Percentiles rank a stretch among this genome's conserved stretches.
Evolutionary conservation across 2,888 invertebrate species (phyloP).

Genomic region (Graphium colonna): DNA sequence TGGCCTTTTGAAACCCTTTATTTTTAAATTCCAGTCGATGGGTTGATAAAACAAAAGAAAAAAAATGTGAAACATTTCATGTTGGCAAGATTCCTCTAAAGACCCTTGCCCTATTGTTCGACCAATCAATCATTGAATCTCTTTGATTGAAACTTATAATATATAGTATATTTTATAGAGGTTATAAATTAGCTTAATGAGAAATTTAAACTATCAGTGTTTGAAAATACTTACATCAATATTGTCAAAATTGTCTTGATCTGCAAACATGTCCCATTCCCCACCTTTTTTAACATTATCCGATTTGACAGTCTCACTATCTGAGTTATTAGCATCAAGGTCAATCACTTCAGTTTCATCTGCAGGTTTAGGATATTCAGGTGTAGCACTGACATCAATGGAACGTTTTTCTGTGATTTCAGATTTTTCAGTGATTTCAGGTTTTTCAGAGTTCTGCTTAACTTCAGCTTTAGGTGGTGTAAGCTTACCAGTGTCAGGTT

Average conservation of each 20-base stretch:
- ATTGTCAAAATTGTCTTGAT: conserved; percentile 89
- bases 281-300: conserved; percentile 74
- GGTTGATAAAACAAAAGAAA: too few relatives aligned
- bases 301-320: conserved; percentile 39
- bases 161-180: too few relatives aligned
- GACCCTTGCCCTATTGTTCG: too few relatives aligned
- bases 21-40: too few relatives aligned
- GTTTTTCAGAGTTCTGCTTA: conserved; percentile 4
- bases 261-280: conserved; percentile 96
- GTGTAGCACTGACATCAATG: conserved; percentile 20
- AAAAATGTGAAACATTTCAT: too few relatives aligned
- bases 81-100: too few relatives aligned
- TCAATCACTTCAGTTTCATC: conserved; percentile 16
- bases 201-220: too few relatives aligned
- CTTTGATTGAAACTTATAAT: too few relatives aligned
- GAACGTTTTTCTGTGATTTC: conserved; percentile 24
- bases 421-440: conserved; percentile 20
- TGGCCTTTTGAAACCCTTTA: too few relatives aligned
- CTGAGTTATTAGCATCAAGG: conserved; percentile 14
- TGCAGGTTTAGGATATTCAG: conserved; percentile 18
- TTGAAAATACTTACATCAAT: conserved; percentile 63
- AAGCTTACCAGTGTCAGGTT: conserved; percentile 3
- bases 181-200: too few relatives aligned
- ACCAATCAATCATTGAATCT: too few relatives aligned
- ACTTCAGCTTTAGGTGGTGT: conserved; percentile 19